A percentile compares a stretch with the other conserved stretches of the same genome.
phyloP scores from a whole-genome alignment of 1,140 invertebrate genomes.

The Drosophila kurseongensis region DNA sequence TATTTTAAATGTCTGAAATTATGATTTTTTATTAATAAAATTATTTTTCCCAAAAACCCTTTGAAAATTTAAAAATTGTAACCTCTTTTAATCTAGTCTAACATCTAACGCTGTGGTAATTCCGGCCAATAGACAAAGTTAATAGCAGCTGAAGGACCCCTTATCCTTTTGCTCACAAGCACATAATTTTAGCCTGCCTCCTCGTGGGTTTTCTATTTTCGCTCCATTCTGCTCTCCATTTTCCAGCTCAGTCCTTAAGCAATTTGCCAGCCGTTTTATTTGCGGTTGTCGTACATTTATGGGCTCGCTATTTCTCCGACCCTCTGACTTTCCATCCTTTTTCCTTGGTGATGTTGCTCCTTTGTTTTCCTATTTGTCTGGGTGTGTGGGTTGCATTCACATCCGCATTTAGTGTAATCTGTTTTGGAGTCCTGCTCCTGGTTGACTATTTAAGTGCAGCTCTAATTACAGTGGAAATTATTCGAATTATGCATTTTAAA shows the following conservation, averaged over 20 bases:
- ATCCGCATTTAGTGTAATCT: conserved; percentile 71
- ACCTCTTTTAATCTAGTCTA: conserved; percentile 34
- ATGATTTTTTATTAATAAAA: too few relatives aligned
- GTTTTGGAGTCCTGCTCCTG: conserved; percentile 63
- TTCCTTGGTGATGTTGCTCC: conserved; percentile 21
- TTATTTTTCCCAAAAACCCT: too few relatives aligned
- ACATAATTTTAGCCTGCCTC: conserved; percentile 64
- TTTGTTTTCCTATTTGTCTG: conserved; percentile 32
- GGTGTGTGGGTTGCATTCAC: conserved; percentile 27
- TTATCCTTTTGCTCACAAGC: conserved; percentile 42
- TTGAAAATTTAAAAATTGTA: neutral
- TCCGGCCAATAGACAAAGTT: conserved; percentile 43
- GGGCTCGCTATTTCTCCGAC: conserved; percentile 18
- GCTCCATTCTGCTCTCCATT: neutral
- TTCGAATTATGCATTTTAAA: conserved; percentile 62
- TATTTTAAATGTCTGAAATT: neutral
- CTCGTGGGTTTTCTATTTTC: conserved; percentile 1
- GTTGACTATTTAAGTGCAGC: conserved; percentile 78
- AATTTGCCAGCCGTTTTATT: conserved; percentile 81
- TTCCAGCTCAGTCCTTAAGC: conserved; percentile 37
- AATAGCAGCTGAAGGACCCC: conserved; percentile 49
- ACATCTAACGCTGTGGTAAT: conserved; percentile 33
- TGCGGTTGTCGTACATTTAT: conserved; percentile 79
- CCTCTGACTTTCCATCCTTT: conserved; percentile 14
- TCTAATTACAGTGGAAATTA: conserved; percentile 76